These are phyloP conservation scores for Silurus aristotelis DNA, from an alignment of 2,797 vertebrate species.

Conservation along the genomic window DNA sequence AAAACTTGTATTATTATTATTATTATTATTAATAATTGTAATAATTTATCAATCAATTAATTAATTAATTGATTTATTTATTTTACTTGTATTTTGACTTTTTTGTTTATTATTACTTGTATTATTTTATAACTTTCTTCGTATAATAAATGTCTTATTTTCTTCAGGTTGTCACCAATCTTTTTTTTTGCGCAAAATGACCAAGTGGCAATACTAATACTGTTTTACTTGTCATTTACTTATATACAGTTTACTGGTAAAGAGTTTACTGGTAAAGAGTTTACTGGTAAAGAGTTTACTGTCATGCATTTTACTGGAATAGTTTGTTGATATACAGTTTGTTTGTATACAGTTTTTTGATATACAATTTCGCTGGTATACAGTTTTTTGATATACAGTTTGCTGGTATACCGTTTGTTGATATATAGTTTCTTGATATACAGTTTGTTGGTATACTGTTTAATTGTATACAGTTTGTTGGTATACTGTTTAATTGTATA, in stretches of 20 bases:
- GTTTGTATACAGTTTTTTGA: too few species aligned
- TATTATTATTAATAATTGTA: too few species aligned
- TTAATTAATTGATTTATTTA: too few species aligned
- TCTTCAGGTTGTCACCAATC: not conserved
- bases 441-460: too few species aligned
- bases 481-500: not conserved
- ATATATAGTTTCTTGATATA: not conserved
- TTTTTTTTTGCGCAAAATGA: not conserved
- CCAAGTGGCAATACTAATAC: not conserved
- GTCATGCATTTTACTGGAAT: not conserved
- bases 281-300: too few species aligned
- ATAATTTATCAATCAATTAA: too few species aligned
- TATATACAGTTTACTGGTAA: too few species aligned
- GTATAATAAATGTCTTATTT: not conserved
- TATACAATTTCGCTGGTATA: too few species aligned
- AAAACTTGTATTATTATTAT: slow-evolving; percentile 1
- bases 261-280: not conserved
- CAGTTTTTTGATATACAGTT: not conserved
- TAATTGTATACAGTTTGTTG: not conserved
- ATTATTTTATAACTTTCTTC: not conserved
- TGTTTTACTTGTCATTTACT: not conserved
- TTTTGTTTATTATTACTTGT: too few species aligned
- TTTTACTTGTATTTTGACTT: too few species aligned
- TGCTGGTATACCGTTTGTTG: too few species aligned
- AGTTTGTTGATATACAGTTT: too few species aligned